A percentile compares a stretch with the other conserved stretches of the same genome.
phyloP scores from a whole-genome alignment of 2,113 vertebrate species.

The Cinclus mexicanus region DNA sequence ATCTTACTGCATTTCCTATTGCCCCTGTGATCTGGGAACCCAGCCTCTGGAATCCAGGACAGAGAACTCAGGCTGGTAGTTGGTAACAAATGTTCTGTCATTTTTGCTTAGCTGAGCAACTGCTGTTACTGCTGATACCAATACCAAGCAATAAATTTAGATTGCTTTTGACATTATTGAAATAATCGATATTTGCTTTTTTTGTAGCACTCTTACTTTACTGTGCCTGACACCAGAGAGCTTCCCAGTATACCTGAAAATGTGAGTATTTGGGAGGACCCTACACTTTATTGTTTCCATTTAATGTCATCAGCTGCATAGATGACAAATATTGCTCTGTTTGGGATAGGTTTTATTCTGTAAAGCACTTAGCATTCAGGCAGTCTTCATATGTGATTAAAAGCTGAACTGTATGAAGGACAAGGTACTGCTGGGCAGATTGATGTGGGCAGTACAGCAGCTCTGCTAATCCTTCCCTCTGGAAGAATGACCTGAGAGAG shows the following conservation, averaged over 20 bases:
- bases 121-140: not conserved
- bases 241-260: constrained; percentile 98
- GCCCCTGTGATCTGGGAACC: not conserved
- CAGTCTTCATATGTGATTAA: not conserved
- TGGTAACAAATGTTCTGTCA: not conserved
- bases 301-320: not conserved
- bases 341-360: not conserved
- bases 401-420: not conserved
- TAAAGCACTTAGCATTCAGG: not conserved
- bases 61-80: not conserved
- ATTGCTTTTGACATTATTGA: not conserved
- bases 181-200: constrained; percentile 36
- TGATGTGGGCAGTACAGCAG: not conserved
- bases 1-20: not conserved
- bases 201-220: constrained; percentile 92
- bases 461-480: not conserved
- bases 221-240: constrained; percentile 90
- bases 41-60: not conserved
- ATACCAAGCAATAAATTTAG: not conserved
- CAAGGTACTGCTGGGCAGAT: not conserved
- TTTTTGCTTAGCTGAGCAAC: not conserved
- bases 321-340: not conserved
- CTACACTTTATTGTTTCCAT: not conserved
- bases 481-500: not conserved
- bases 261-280: constrained; percentile 78